Percentiles rank a stretch among this genome's conserved stretches.
phyloP scores from a whole-genome alignment of 2,888 invertebrate genomes.

The Drosophila macrothrix region DNA sequence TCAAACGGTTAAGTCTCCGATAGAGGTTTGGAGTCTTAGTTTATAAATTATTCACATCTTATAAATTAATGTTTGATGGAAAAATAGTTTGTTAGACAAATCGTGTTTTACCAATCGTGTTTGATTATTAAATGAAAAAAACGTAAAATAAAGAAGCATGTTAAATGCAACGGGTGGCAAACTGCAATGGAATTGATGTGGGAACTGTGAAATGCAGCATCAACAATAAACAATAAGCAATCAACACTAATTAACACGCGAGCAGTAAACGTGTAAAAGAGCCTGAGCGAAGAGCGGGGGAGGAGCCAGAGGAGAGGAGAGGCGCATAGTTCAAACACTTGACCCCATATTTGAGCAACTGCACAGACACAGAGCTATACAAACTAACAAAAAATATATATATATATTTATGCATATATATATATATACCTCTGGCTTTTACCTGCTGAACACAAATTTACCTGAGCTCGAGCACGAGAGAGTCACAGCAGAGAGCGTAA shows the following conservation, averaged over 20 bases:
- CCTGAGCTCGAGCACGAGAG: constrained; percentile 38
- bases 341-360: constrained; percentile 77
- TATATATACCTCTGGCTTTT: constrained; percentile 48
- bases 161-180: constrained; percentile 17
- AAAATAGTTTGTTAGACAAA: neutral
- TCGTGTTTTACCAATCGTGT: constrained; percentile 31
- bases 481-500: constrained; percentile 13
- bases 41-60: neutral
- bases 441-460: constrained; percentile 62
- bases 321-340: constrained; percentile 75
- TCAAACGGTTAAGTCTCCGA: neutral
- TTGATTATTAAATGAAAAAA: constrained; percentile 10
- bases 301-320: constrained; percentile 19
- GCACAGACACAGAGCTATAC: constrained; percentile 40
- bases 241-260: constrained; percentile 73
- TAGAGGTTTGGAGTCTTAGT: neutral
- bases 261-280: constrained; percentile 36
- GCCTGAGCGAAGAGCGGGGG: constrained; percentile 24
- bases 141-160: constrained; percentile 17
- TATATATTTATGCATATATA: neutral
- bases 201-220: constrained; percentile 60
- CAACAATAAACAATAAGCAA: constrained; percentile 59
- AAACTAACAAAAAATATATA: constrained; percentile 11
- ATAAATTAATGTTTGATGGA: neutral
- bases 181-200: constrained; percentile 39